These are phyloP conservation scores for Drosophila fulvimacula DNA, from an alignment of 2,888 invertebrate genomes.

Conservation along the genomic window DNA sequence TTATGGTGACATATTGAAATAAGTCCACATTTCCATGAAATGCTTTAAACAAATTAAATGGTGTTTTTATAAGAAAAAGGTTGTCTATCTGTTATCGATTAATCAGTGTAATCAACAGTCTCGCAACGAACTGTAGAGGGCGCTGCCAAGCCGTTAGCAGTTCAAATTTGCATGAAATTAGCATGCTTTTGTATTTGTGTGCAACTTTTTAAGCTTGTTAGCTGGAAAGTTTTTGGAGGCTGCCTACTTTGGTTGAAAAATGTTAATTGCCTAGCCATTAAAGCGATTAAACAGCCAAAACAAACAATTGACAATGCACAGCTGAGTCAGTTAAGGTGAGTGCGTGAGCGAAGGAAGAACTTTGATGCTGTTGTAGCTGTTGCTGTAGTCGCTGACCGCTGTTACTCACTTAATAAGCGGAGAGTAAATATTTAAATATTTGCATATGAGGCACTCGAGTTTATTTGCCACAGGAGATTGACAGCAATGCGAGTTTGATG, in stretches of 20 bases:
- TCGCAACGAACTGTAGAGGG: slow-evolving; percentile 22
- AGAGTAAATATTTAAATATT: slow-evolving; percentile 76
- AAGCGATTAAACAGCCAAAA: slow-evolving; percentile 75
- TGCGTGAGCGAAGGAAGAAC: slow-evolving; percentile 27
- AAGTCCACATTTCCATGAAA: slow-evolving; percentile 78
- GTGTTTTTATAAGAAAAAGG: slow-evolving; percentile 34
- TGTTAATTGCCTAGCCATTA: slow-evolving; percentile 76
- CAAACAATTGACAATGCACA: slow-evolving; percentile 67
- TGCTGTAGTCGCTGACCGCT: slow-evolving; percentile 62
- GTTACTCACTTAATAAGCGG: slow-evolving; percentile 81
- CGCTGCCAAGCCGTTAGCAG: slow-evolving; percentile 21
- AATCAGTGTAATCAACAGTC: not conserved
- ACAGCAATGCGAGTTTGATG: slow-evolving; percentile 68
- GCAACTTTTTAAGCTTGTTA: slow-evolving; percentile 29
- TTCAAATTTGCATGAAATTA: slow-evolving; percentile 7
- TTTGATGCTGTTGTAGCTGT: slow-evolving; percentile 28
- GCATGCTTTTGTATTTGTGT: slow-evolving; percentile 1
- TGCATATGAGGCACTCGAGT: slow-evolving; percentile 76
- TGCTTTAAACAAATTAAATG: slow-evolving; percentile 63
- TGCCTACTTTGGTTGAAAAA: slow-evolving; percentile 41
- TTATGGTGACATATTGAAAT: slow-evolving; percentile 29
- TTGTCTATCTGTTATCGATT: slow-evolving; percentile 16
- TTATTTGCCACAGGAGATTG: slow-evolving; percentile 79
- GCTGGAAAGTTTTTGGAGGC: slow-evolving; percentile 14
- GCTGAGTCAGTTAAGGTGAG: slow-evolving; percentile 40